These are phyloP conservation scores for Bovichtus diacanthus DNA, from an alignment of 2,797 vertebrate genomes.

Conservation along the genomic window DNA sequence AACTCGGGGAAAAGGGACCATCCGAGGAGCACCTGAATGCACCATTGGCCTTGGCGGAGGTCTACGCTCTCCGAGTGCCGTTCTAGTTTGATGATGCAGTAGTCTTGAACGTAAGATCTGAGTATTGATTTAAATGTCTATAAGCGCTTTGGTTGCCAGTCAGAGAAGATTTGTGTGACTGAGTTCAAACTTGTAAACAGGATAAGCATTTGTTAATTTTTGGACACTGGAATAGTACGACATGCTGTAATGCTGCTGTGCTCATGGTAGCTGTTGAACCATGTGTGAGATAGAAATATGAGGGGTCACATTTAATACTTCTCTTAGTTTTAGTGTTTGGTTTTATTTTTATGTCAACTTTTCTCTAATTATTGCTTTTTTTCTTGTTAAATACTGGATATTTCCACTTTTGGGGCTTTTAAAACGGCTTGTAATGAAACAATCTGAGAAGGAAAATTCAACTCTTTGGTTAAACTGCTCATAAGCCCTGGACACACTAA, in stretches of 20 bases:
- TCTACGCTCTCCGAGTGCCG: too few relatives aligned
- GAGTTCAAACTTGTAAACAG: too few relatives aligned
- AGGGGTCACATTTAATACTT: neutral
- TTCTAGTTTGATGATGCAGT: neutral
- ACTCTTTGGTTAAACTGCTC: neutral
- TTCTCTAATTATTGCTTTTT: neutral
- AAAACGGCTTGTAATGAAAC: neutral
- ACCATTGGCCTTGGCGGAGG: too few relatives aligned
- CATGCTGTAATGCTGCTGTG: too few relatives aligned
- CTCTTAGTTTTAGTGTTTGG: too few relatives aligned
- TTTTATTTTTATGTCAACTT: neutral
- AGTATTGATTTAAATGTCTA: neutral
- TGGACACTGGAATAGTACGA: neutral
- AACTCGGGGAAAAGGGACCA: too few relatives aligned
- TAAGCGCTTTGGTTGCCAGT: neutral
- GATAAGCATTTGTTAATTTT: neutral
- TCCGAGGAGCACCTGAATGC: too few relatives aligned
- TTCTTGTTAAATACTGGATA: neutral
- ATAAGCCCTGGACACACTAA: neutral
- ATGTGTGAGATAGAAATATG: constrained; percentile 8
- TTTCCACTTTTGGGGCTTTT: neutral
- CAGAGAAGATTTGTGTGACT: neutral
- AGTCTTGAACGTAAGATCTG: neutral
- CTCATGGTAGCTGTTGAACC: neutral
- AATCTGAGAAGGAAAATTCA: neutral